Conservation (phyloP, 2,888 invertebrate genomes). For the Eupithecia tripunctaria region DNA sequence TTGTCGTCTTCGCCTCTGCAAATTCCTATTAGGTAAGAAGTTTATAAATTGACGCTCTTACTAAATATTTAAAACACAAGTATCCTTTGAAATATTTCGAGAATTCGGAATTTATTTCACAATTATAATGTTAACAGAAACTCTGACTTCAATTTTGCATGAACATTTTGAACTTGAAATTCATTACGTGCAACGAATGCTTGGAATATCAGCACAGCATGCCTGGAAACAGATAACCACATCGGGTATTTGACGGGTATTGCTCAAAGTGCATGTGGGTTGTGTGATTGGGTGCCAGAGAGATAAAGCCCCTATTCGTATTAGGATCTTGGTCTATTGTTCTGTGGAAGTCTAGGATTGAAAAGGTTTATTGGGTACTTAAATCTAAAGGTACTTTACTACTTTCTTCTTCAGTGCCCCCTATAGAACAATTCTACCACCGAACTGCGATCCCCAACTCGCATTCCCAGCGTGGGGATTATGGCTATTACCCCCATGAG, state of each 20-base stretch:
- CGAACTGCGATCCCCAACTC: no score
- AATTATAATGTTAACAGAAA: neutral
- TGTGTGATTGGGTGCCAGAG: neutral
- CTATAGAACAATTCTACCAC: no score
- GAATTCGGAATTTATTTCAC: neutral
- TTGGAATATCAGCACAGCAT: conserved; percentile 1
- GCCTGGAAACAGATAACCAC: neutral
- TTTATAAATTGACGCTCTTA: no score
- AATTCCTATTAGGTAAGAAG: neutral
- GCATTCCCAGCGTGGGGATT: no score
- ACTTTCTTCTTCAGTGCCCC: no score
- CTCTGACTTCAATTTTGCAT: neutral
- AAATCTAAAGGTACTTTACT: neutral
- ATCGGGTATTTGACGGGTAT: neutral
- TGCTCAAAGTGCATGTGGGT: conserved; percentile 6
- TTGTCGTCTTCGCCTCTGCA: no score
- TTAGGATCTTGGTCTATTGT: neutral
- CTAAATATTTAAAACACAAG: neutral
- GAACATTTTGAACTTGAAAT: neutral
- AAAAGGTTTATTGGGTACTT: neutral
- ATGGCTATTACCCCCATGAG: no score
- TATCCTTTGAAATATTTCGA: neutral
- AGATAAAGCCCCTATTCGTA: neutral
- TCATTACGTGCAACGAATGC: neutral
- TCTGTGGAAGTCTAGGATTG: neutral